phyloP scores from a whole-genome alignment of 2,113 vertebrate genomes.

The Speoplatyrhinus poulsoni region DNA sequence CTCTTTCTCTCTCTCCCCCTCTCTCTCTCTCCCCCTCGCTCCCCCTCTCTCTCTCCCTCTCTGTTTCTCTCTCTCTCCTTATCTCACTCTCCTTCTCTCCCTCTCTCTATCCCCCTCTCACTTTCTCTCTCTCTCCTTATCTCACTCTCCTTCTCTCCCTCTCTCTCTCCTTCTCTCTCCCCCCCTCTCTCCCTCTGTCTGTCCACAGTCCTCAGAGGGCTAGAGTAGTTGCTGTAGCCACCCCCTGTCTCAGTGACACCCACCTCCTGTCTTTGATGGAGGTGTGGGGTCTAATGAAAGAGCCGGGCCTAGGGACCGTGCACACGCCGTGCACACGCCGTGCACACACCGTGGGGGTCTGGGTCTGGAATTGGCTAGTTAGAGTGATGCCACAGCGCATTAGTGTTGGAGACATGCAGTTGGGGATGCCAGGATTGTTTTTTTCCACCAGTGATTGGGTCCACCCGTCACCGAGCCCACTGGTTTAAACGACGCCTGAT shows the following conservation, averaged over 20 bases:
- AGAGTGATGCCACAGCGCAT: constrained; percentile 75
- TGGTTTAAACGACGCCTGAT: constrained; percentile 72
- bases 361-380: constrained; percentile 76
- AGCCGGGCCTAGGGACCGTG: constrained; percentile 57
- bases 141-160: neutral
- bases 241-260: constrained; percentile 7
- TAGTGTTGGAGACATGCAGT: constrained; percentile 56
- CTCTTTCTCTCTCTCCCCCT: neutral
- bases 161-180: constrained; percentile 1
- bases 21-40: neutral
- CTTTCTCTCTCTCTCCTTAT: constrained; percentile 23
- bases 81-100: neutral
- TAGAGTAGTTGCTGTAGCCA: neutral
- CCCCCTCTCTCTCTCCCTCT: neutral
- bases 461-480: constrained; percentile 61
- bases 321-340: constrained; percentile 43
- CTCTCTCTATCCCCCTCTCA: neutral
- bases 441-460: constrained; percentile 67
- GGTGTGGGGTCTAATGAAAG: constrained; percentile 72
- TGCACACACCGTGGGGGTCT: constrained; percentile 64
- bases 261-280: constrained; percentile 54
- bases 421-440: constrained; percentile 66
- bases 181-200: constrained; percentile 12
- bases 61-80: constrained; percentile 24
- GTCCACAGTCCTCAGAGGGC: neutral